Base-by-base conservation (phyloP, 2,888 invertebrate species). In the Synanthedon andrenaeformis region DNA sequence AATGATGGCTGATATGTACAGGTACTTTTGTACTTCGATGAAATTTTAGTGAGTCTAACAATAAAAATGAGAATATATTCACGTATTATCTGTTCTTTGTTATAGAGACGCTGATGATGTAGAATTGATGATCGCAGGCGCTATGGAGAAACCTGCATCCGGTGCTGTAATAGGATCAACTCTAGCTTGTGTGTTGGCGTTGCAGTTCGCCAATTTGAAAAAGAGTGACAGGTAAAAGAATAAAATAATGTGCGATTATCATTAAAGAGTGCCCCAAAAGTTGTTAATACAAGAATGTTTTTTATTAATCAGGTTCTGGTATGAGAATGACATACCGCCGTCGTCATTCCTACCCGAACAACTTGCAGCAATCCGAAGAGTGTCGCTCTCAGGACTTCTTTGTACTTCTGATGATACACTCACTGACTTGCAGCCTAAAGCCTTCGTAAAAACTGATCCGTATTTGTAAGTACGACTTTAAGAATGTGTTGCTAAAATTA, bases 311-410 rank as follows among this genome's bases (percentile, higher is more conserved):
- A 89, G 97, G 58, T 97, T 96, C 75, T 98, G 97, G 96, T 97
- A 96, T 70, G 97, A 98, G 77, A 97, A 97, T 72, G 96, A 97
- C 70, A 89, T 96, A 51, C 96, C 96, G 0, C 96, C 96, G 0
- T 95, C 96, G 13, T 93, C 96, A 0, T 89, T 96, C 58, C 90
- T 89, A 0, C 88, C 91, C 56, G 92, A 92, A 52, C 96, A 96
- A 72, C 83, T 97, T 10, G 91, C 91, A 54, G 95, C 96, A 60
- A 91, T 97, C 52, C 90, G 94, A 51, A 94, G 94, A 67, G 92
- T 93, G 0, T 92, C 94, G 0, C 77, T 96, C 0, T 92, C 96
- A 0, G 93, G 95, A 2, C 80, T 96, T 4, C 80, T 97, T 8
- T 97, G 97, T 66, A 91, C 92, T 10, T 92, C 94, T 54, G 92